phyloP scores from a whole-genome alignment of 2,113 vertebrate genomes.

The Petaurus breviceps region DNA sequence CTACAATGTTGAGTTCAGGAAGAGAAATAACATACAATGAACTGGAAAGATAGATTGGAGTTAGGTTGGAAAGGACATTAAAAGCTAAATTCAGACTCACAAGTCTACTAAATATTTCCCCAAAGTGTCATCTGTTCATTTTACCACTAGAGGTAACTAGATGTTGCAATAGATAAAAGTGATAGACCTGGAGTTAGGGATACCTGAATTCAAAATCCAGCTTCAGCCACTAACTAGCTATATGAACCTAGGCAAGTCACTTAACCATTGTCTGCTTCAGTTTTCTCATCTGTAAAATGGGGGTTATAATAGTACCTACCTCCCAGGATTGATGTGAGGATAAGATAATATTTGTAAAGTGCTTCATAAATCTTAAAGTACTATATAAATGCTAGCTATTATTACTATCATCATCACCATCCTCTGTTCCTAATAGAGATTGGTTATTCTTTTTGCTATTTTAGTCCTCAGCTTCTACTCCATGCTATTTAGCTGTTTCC shows the following conservation, averaged over 20 bases:
- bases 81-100: background rate
- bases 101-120: background rate
- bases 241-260: background rate
- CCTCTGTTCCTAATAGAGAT: background rate
- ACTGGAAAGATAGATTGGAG: background rate
- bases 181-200: background rate
- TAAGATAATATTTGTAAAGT: background rate
- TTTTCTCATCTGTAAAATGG: background rate
- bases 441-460: background rate
- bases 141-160: background rate
- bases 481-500: background rate
- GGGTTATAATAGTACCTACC: too few species aligned
- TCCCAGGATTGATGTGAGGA: too few species aligned
- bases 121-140: background rate
- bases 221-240: background rate
- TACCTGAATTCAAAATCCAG: background rate
- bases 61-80: background rate
- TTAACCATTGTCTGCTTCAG: background rate
- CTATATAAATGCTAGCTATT: background rate
- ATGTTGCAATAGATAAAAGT: background rate
- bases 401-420: background rate
- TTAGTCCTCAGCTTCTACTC: background rate
- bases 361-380: background rate
- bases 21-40: background rate
- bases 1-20: too few species aligned